Evolutionary conservation across 2,113 vertebrate species (phyloP).

Genomic region (Seriola rivoliana): DNA sequence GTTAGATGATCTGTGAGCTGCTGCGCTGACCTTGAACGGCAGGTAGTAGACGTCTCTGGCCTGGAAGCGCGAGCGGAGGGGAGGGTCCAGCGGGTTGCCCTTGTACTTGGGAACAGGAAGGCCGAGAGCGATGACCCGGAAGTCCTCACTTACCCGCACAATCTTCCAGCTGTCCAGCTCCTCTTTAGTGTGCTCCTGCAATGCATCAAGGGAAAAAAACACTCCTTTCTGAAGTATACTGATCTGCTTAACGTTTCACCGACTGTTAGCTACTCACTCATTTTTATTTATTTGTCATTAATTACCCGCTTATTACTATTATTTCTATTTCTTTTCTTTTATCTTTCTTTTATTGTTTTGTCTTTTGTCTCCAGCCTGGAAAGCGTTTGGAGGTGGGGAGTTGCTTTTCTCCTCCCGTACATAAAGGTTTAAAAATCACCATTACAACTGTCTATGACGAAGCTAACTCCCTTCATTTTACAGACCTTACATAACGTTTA

Average conservation of each 20-base stretch:
- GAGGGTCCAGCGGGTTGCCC: conserved; percentile 96
- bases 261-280: too few relatives aligned
- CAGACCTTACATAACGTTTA: not conserved
- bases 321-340: too few relatives aligned
- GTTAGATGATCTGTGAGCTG: not conserved
- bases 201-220: conserved; percentile 3
- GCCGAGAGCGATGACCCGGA: conserved; percentile 96
- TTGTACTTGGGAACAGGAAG: conserved; percentile 95
- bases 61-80: conserved; percentile 97
- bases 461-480: too few relatives aligned
- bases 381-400: too few relatives aligned
- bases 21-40: conserved; percentile 91
- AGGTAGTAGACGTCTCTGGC: conserved; percentile 95
- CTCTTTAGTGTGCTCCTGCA: conserved; percentile 92
- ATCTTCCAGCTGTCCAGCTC: conserved; percentile 95
- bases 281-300: too few relatives aligned
- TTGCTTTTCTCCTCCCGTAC: too few relatives aligned
- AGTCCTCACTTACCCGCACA: conserved; percentile 96
- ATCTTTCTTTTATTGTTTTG: too few relatives aligned
- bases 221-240: not conserved
- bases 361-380: too few relatives aligned
- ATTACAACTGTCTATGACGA: not conserved
- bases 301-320: too few relatives aligned
- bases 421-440: too few relatives aligned
- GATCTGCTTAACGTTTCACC: too few relatives aligned